Evolutionary conservation across 2,113 vertebrate species (phyloP), one percentile per base, ranked within the genome.

Genomic region (Saguinus midas): DNA sequence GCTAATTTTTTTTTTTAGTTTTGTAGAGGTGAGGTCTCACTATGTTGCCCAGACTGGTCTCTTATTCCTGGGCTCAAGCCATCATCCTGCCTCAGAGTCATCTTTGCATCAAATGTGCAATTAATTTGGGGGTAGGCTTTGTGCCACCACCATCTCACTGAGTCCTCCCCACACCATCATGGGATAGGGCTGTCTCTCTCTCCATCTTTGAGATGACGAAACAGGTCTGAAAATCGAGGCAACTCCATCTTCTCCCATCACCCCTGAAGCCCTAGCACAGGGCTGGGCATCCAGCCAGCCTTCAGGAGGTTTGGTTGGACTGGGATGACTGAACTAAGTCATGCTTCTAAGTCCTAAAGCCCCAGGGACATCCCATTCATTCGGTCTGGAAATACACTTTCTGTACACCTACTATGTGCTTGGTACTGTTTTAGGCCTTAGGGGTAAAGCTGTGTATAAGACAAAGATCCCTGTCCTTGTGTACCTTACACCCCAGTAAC

Each of bases 391-490:
- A 72, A 85, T 61, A 89, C 29, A 66, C 91, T 37, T 75, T 91
- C 40, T 76, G 27, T 79, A 25, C 3, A 55, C 68, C 68, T 73
- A 48, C 25, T 87, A 5, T 73, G 12, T 91, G 55, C 72, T 82
- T 79, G n/a, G 11, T 40, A 79, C 50, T 91, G 25, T 93, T 96
- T 75, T 86, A 87, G 68, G 50, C 57, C 43, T 92, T 88, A 85
- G 73, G n/a, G 40, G 66, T 88, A 91, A 88, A 85, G 78, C 73
- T 14, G 1, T 75, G 55, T 83, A 57, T 66, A 89, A 66, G 48
- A 88, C n/a, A 78, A 88, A 85, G 92, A 37, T 81, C 43, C 37
- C 72, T 95, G 43, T 95, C 55, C 48, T 80, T 78, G 6, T 94
- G 89, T 52, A 70, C 20, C 18, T 94, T 79, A 90, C 27, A 91